Percentiles rank a stretch among this genome's conserved stretches.
phyloP scores from a whole-genome alignment of 2,888 invertebrate genomes.

The Chymomyza amoena region DNA sequence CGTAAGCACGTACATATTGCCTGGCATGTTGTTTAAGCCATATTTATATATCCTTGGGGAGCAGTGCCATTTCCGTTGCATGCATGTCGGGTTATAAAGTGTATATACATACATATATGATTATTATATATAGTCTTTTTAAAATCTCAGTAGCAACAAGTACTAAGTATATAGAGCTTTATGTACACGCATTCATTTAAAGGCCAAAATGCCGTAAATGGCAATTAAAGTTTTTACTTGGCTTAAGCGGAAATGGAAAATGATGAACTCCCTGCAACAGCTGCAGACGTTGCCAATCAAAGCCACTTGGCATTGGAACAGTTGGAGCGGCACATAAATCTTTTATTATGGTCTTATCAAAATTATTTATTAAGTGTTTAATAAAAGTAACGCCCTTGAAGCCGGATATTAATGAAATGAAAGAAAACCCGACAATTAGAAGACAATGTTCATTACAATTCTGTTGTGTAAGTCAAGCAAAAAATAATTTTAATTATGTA shows the following conservation, averaged over 20 bases:
- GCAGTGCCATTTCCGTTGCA: constrained; percentile 42
- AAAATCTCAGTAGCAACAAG: neutral
- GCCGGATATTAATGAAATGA: constrained; percentile 51
- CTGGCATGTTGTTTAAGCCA: neutral
- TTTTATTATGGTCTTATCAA: constrained; percentile 10
- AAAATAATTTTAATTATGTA: constrained; percentile 38
- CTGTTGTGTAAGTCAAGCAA: constrained; percentile 12
- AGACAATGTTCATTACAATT: constrained; percentile 8
- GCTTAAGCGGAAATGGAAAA: constrained; percentile 5
- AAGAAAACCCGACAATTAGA: constrained; percentile 49
- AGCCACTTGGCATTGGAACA: neutral
- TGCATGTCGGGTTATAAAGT: constrained; percentile 4
- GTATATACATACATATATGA: constrained; percentile 9
- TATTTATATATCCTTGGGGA: constrained; percentile 52
- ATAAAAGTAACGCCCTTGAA: constrained; percentile 1
- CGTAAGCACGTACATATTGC: neutral
- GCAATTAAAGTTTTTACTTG: constrained; percentile 35
- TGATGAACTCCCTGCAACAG: constrained; percentile 9
- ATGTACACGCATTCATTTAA: constrained; percentile 33
- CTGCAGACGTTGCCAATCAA: neutral
- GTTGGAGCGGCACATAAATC: neutral
- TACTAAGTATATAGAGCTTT: neutral
- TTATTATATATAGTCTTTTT: constrained; percentile 8
- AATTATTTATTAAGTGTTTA: constrained; percentile 34
- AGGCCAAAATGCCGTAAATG: constrained; percentile 32